Conservation (phyloP, 2,113 vertebrate genomes). For the Columbina picui region DNA sequence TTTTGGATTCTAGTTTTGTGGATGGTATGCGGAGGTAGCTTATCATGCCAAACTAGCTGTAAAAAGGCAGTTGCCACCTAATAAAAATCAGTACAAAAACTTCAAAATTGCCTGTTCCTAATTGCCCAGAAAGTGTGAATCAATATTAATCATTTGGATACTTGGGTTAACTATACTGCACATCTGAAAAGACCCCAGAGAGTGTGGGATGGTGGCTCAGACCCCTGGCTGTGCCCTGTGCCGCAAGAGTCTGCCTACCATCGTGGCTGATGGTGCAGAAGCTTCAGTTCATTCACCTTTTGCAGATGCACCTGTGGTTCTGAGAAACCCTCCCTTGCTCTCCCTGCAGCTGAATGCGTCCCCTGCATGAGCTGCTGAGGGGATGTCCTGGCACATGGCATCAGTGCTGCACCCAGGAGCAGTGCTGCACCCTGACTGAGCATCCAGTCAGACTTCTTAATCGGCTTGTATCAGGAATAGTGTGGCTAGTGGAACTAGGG, state of each 20-base stretch:
- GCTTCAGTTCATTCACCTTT: not conserved
- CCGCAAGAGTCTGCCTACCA: rapidly evolving
- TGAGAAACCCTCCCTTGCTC: rapidly evolving
- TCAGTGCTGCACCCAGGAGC: too few species aligned
- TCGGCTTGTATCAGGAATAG: too few species aligned
- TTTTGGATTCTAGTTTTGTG: not conserved
- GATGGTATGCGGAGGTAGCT: not conserved
- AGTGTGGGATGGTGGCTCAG: rapidly evolving
- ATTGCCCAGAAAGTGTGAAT: not conserved
- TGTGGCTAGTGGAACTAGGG: too few species aligned
- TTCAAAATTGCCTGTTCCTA: not conserved
- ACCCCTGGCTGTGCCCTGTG: too few species aligned
- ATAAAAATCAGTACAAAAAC: not conserved
- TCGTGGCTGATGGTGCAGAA: not conserved
- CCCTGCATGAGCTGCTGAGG: rapidly evolving
- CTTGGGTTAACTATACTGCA: not conserved
- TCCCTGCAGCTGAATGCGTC: rapidly evolving
- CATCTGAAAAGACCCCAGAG: not conserved
- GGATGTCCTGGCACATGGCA: rapidly evolving
- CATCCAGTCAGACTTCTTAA: not conserved
- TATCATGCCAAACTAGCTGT: not conserved
- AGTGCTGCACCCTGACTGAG: not conserved
- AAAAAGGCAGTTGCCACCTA: not conserved
- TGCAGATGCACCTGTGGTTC: not conserved
- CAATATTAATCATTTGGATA: not conserved